A percentile compares a stretch with the other conserved stretches of the same genome.
Conservation (phyloP, 2,113 vertebrate genomes). For the Gorsachius goisagi region DNA sequence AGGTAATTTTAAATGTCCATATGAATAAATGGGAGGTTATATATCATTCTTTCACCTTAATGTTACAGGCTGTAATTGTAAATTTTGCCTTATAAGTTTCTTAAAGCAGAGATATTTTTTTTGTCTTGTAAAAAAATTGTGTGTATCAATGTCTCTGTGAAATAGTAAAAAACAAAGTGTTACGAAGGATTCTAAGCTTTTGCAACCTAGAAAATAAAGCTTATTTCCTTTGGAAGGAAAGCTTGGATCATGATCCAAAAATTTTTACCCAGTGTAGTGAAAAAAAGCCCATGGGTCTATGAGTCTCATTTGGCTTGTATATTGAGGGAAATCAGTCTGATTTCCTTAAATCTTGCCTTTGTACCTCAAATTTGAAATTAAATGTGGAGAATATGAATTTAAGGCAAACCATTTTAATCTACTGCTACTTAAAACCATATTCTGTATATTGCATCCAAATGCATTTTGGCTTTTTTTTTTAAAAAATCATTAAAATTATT, state of each 20-base stretch:
- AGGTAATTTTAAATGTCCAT: background rate
- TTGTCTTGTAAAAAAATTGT: background rate
- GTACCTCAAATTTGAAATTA: background rate
- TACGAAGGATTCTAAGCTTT: background rate
- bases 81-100: background rate
- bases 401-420: background rate
- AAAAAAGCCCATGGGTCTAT: background rate
- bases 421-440: background rate
- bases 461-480: background rate
- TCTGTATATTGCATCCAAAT: background rate
- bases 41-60: background rate
- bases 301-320: background rate
- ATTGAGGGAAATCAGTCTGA: background rate
- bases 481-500: background rate
- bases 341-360: background rate
- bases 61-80: background rate
- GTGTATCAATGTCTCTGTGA: background rate
- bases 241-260: background rate
- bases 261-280: background rate
- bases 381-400: background rate
- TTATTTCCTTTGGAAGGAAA: background rate
- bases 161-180: background rate
- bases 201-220: background rate
- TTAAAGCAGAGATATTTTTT: background rate
- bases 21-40: background rate